phyloP scores from a whole-genome alignment of 2,888 invertebrate species.

The Agrochola macilenta region DNA sequence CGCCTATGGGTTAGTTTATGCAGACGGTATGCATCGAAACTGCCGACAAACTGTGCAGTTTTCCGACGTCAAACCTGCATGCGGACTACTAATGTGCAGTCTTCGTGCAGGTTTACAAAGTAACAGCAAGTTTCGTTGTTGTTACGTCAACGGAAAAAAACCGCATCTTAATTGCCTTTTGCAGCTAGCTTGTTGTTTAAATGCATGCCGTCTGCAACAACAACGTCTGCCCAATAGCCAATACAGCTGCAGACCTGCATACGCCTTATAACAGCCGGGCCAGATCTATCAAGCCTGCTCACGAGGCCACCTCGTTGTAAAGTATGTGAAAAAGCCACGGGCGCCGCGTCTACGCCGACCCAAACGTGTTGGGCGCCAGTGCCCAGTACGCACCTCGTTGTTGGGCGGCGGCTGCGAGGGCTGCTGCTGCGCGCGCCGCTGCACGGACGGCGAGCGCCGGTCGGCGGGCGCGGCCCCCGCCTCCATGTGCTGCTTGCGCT shows the following conservation, averaged over 20 bases:
- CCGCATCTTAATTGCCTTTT: neutral
- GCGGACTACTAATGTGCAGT: no score
- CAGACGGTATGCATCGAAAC: neutral
- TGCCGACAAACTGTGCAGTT: neutral
- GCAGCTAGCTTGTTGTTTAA: neutral
- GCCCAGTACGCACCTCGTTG: conserved; percentile 74
- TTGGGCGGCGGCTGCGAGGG: conserved; percentile 85
- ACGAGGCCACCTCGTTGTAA: no score
- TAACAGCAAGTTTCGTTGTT: no score
- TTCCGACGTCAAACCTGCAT: no score
- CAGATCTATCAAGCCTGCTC: neutral
- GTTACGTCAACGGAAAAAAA: no score
- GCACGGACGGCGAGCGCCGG: conserved; percentile 86
- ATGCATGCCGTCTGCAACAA: neutral
- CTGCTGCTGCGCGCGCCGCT: conserved; percentile 85
- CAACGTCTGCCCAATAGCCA: no score
- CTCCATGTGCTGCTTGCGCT: conserved; percentile 92
- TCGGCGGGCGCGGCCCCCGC: conserved; percentile 82
- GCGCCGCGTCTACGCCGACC: no score
- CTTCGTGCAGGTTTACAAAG: neutral
- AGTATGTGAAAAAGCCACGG: no score
- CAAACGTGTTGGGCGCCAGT: no score
- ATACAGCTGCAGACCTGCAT: neutral
- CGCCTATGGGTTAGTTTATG: neutral
- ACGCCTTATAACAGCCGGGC: neutral